Base-by-base conservation (phyloP, 2,797 vertebrate species). In the Halcyon badia region DNA sequence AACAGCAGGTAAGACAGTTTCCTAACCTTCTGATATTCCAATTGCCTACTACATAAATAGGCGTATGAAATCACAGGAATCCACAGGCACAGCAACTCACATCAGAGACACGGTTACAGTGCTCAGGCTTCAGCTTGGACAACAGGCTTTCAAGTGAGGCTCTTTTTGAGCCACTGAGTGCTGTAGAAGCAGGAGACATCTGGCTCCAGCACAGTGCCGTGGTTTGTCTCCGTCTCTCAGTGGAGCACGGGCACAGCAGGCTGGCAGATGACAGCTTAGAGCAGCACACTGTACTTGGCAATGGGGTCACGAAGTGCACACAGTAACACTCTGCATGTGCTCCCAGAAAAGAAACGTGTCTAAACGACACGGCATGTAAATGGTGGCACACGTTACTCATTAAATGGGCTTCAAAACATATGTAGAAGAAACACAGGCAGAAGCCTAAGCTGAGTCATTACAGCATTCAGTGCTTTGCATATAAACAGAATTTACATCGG, bases 251-350 rank as follows among this genome's bases (percentile, higher is more conserved):
- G 58, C 82, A 31, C 48, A 28, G 79, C 56, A 30, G n/a, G 87
- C 44, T 87, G 70, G 61, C 71, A 65, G 54, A 14, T 17, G 5
- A 37, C 58, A 33, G 64, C 65, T 22, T 7, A 25, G 46, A 57
- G 91, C 33, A 58, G n/a, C 46, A 6, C 11, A 9, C 48, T 19
- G 31, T 48, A 19, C 46, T 44, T 20, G 41, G 69, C 61, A 9
- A 0, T 5, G 30, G 56, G 69, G 33, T 31, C 31, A 7, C 9
- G 2, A 26, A 4, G 68, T 0, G 4, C 3, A 42, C 39, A 6
- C 41, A n/a, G 69, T 4, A 33, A 33, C 2, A 1, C 20, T 0
- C 21, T 2, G 12, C 35, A 0, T 1, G 3, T 1, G 4, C 26
- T 22, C 52, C 64, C 44, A 14, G 44, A n/a, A 6, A 33, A 35